A percentile compares a stretch with the other conserved stretches of the same genome.
These are phyloP conservation scores for Apamea sordens DNA, from an alignment of 2,888 invertebrate genomes.

Conservation along the genomic window DNA sequence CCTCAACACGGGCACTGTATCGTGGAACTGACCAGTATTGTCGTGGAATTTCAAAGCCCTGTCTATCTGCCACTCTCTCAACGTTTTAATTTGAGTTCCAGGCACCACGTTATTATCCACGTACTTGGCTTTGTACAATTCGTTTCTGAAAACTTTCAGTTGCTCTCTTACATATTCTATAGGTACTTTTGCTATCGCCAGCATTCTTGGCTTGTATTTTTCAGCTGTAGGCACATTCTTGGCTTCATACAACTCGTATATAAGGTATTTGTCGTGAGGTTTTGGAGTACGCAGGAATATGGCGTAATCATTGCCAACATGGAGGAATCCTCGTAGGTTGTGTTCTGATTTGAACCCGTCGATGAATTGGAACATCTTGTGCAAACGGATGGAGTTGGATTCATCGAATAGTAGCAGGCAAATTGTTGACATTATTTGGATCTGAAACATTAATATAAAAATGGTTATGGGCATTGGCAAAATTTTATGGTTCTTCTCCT, in stretches of 20 bases:
- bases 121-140: slow-evolving; percentile 81
- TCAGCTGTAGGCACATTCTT: slow-evolving; percentile 75
- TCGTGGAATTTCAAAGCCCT: slow-evolving; percentile 71
- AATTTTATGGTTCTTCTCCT: neutral
- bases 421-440: slow-evolving; percentile 56
- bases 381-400: slow-evolving; percentile 77
- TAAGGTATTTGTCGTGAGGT: slow-evolving; percentile 79
- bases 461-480: neutral
- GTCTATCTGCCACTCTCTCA: slow-evolving; percentile 86
- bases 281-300: slow-evolving; percentile 79
- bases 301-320: slow-evolving; percentile 83
- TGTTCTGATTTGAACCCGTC: slow-evolving; percentile 82
- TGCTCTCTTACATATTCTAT: slow-evolving; percentile 82
- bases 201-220: slow-evolving; percentile 75
- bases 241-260: slow-evolving; percentile 84
- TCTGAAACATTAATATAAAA: slow-evolving; percentile 61
- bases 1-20: slow-evolving; percentile 74
- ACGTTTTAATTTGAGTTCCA: slow-evolving; percentile 81
- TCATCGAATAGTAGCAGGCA: slow-evolving; percentile 58
- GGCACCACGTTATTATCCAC: slow-evolving; percentile 79
- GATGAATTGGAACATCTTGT: slow-evolving; percentile 82
- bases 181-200: slow-evolving; percentile 84
- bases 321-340: slow-evolving; percentile 79
- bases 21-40: slow-evolving; percentile 63
- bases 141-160: slow-evolving; percentile 75